Base-by-base conservation (phyloP, 2,888 invertebrate species). In the Amblyteles armatorius region DNA sequence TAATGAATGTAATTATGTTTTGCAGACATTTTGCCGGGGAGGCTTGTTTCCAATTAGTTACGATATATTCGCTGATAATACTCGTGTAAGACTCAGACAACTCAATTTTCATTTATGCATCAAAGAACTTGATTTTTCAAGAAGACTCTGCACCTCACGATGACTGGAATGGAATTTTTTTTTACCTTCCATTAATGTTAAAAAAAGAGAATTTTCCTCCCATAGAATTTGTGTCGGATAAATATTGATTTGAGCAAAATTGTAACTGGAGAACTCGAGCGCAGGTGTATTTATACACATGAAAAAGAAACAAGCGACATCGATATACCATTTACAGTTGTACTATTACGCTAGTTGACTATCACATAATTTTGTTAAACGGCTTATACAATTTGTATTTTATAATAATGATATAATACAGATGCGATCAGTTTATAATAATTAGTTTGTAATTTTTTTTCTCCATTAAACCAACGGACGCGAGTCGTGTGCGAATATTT, bases 291-390 rank as follows among this genome's bases (percentile, higher is more conserved):
- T 63, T 67, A 36, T 50, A 57, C 33, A 60, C 40, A 77, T 72
- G 67, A 44, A 26, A 44, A 57, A 33, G 29, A 76, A 65, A 65
- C n/a, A 52, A 57, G 11, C 13, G 33, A n/a, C 55, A 73, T 36
- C 16, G 68, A 69, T 19, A 36, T 63, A 63, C 48, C 48, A 52
- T 77, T 57, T 57, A 57, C 9, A 77, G 63, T 65, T 69, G 4
- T 55, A 50, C 40, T 71, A 65, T 26, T 67, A 73, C 60, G 50
- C 33, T 69, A 48, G 44, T 55, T 52, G 65, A 69, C 67, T 78
- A 76, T 82, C 65, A 19, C 73, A 73, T 76, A 79, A 79, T 82
- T 85, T 79, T 85, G 79, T 85, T 82, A 79, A 79, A 85, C 55
- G 67, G 67, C 5, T 76, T 67, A 79, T 82, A 82, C 78, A 85